These are phyloP conservation scores for Glareola pratincola DNA, from an alignment of 2,113 vertebrate genomes.

Conservation along the genomic window DNA sequence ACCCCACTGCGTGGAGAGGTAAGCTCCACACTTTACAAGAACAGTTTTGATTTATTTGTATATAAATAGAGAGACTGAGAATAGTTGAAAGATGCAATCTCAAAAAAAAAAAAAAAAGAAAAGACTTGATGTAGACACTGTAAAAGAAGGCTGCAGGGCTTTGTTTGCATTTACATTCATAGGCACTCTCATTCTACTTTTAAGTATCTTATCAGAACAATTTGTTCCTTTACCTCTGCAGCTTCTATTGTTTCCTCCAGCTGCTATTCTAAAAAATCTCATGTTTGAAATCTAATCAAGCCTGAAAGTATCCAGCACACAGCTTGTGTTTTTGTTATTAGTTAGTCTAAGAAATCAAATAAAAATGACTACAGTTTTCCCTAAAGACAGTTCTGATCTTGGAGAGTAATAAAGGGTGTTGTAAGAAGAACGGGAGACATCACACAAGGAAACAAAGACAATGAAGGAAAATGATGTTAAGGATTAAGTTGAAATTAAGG, in stretches of 20 bases:
- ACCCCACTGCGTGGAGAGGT: neutral
- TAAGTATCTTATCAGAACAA: neutral
- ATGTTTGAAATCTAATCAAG: conserved; percentile 29
- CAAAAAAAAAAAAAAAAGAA: neutral
- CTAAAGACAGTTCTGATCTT: neutral
- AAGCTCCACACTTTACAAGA: neutral
- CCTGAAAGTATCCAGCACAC: neutral
- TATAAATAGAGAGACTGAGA: neutral
- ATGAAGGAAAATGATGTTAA: neutral
- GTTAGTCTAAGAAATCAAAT: neutral
- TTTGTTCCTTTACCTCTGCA: conserved; percentile 18
- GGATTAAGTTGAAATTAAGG: neutral
- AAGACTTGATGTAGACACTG: neutral
- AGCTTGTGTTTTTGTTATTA: conserved; percentile 11
- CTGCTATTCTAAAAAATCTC: neutral
- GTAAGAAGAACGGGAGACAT: neutral
- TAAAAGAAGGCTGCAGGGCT: neutral
- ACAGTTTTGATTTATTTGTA: neutral
- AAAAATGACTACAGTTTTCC: neutral
- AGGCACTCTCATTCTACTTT: neutral
- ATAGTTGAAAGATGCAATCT: neutral
- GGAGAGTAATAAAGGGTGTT: neutral
- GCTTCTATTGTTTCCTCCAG: conserved; percentile 2
- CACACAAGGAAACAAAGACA: neutral
- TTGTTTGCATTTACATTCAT: conserved; percentile 11